Conservation (phyloP, 2,113 vertebrate genomes). For the Aleadryas rufinucha region DNA sequence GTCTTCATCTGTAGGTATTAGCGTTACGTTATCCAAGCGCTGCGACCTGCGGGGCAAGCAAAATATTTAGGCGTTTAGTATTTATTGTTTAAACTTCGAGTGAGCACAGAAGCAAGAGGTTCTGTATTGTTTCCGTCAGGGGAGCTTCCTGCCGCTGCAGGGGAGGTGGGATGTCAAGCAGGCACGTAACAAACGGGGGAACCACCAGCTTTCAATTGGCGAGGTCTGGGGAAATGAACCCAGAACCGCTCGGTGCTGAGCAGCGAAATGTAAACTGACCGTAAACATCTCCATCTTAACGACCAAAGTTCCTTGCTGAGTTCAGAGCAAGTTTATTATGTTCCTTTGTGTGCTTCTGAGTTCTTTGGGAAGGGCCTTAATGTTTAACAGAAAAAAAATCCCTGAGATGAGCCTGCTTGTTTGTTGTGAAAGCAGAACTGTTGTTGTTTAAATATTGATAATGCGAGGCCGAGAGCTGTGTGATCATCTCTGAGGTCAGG, state of each 20-base stretch:
- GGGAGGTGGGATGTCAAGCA: background rate
- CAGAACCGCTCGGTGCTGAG: background rate
- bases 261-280: background rate
- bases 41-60: background rate
- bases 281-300: fast-evolving
- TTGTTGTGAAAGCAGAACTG: background rate
- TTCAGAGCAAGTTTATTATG: background rate
- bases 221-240: background rate
- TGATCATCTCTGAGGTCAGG: background rate
- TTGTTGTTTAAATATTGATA: background rate
- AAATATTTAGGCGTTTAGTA: fast-evolving
- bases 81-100: background rate
- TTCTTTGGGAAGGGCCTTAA: background rate
- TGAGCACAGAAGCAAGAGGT: fast-evolving
- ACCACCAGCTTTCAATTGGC: fast-evolving
- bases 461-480: background rate
- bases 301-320: background rate
- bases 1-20: fast-evolving
- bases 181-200: background rate
- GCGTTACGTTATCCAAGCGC: fast-evolving
- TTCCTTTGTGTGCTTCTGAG: fast-evolving
- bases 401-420: background rate
- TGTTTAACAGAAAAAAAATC: background rate
- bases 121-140: background rate
- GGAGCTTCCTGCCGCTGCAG: background rate